Evolutionary conservation across 2,888 invertebrate genomes (phyloP), one percentile per base, ranked within the genome.

Genomic region (Xanthia togata): DNA sequence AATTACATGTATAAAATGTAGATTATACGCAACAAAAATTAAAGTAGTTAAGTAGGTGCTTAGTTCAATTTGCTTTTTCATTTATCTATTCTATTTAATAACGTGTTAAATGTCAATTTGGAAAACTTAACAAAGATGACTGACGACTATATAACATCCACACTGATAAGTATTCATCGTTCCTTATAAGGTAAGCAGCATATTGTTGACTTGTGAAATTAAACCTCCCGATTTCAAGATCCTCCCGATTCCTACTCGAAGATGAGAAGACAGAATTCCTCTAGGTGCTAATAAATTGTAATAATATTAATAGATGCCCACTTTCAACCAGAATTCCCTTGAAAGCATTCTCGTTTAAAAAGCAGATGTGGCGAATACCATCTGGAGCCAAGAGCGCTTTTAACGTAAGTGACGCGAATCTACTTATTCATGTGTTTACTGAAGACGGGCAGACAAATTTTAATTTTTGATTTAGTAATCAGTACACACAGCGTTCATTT

Each of bases 401-500:
- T 84, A 84, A 65, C 73, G 63, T 84, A 82, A 87, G 79, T 87
- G 75, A 81, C 63, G 63, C 26, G 71, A 71, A 75, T 76, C 73
- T 77, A 75, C 84, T 87, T 87, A 84, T 82, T 84, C 85, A 79
- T 79, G 73, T 79, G 85, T 84, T 84, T 81, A 59, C 79, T 59
- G 5, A 79, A 76, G 84, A 76, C 67, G 50, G 23, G 50, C 59
- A 38, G 73, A 62, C 63, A 60, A 57, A 65, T 79, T 87, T 84
- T 75, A 78, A 77, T 77, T 76, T 86, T 81, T 83, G 76, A 88
- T 83, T 86, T 75, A 60, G 84, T 84, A 88, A 80, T 79, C 88
- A 78, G 79, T 67, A 78, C 86, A 83, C 88, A 79, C 64, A 78
- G 47, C 65, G 70, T 80, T 64, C 82, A 88, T 86, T 88, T 87